Percentiles rank a stretch among this genome's conserved stretches.
Conservation (phyloP, 2,113 vertebrate species). For the Talpa occidentalis region DNA sequence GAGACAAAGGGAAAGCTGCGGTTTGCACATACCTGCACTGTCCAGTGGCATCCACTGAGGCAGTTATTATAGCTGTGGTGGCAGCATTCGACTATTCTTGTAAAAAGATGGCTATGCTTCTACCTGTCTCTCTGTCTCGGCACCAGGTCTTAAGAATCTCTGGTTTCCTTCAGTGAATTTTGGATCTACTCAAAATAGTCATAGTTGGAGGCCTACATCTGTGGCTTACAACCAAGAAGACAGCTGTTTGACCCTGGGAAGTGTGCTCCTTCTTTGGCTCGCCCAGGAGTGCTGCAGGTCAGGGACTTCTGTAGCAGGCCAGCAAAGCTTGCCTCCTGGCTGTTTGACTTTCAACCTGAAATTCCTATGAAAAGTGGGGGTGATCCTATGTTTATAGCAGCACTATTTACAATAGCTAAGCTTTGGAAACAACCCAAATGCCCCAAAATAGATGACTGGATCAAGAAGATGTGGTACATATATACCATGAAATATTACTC, state of each 20-base stretch:
- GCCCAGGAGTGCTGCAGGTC: no score
- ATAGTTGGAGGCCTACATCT: background rate
- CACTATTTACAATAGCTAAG: no score
- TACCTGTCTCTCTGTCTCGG: background rate
- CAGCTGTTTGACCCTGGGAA: background rate
- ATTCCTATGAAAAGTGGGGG: background rate
- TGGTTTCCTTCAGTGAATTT: background rate
- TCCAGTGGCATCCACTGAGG: no score
- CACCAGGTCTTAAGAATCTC: background rate
- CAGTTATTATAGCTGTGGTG: background rate
- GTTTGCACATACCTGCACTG: background rate
- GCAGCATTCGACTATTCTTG: background rate
- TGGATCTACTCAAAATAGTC: background rate
- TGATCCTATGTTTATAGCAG: no score
- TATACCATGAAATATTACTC: no score
- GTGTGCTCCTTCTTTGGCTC: background rate
- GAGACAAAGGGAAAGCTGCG: background rate
- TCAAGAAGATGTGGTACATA: no score
- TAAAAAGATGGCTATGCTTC: background rate
- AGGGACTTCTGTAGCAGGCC: no score
- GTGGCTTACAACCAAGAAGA: background rate
- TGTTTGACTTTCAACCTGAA: no score
- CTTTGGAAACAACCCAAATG: no score
- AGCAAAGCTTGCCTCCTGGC: background rate
- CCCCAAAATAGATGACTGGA: no score